Conservation (phyloP, 64 coral and sea anemone genomes). For the Montipora sp. region DNA sequence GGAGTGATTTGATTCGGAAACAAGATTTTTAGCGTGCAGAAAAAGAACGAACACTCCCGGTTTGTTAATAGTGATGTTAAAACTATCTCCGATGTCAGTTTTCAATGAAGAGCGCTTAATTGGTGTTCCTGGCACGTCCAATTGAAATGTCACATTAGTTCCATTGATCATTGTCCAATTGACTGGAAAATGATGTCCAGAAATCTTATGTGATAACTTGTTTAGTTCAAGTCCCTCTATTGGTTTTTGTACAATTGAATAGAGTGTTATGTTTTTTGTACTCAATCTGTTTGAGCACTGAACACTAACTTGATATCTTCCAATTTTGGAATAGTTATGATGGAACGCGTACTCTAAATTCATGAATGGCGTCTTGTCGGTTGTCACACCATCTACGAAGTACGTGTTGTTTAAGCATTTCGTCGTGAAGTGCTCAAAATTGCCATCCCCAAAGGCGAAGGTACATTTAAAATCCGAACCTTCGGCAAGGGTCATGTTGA, state of each 20-base stretch:
- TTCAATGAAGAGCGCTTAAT: conserved; percentile 26
- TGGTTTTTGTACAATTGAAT: conserved; percentile 57
- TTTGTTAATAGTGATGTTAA: not conserved
- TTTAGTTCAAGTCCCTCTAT: conserved; percentile 49
- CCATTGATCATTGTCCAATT: conserved; percentile 68
- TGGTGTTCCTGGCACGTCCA: conserved; percentile 11
- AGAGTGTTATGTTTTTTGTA: not conserved
- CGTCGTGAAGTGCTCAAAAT: not conserved
- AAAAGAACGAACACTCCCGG: conserved; percentile 7
- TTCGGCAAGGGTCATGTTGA: conserved; percentile 42
- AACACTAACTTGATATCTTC: conserved; percentile 30
- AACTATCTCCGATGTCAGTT: conserved; percentile 34
- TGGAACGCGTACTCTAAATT: conserved; percentile 34
- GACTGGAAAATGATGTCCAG: conserved; percentile 4
- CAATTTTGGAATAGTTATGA: conserved; percentile 42
- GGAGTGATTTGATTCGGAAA: conserved; percentile 41
- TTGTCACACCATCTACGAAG: conserved; percentile 55
- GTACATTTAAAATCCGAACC: conserved; percentile 78
- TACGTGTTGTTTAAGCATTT: conserved; percentile 52
- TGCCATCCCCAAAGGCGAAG: conserved; percentile 51
- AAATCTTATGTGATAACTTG: conserved; percentile 15
- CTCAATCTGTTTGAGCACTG: conserved; percentile 71
- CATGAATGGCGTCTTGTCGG: conserved; percentile 60
- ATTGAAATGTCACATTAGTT: conserved; percentile 74
- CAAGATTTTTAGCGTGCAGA: conserved; percentile 66